Evolutionary conservation across 2,113 vertebrate genomes (phyloP).

Genomic region (Petrocephalus zakoni): DNA sequence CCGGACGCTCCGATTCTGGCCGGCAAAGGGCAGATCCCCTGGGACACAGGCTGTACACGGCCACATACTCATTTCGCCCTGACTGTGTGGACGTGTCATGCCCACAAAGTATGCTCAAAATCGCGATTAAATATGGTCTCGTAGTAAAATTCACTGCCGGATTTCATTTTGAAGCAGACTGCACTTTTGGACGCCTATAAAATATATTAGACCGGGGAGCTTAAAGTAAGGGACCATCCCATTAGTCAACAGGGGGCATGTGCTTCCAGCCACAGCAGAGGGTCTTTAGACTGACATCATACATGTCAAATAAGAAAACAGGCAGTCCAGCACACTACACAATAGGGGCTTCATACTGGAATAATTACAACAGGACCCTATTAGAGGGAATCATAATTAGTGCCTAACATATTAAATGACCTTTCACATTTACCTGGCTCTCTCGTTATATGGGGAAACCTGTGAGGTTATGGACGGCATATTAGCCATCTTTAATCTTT

Average conservation of each 20-base stretch:
- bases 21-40: background rate
- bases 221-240: slow-evolving; percentile 49
- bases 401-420: slow-evolving; percentile 83
- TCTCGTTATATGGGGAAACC: slow-evolving; percentile 67
- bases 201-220: slow-evolving; percentile 6
- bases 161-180: background rate
- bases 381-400: slow-evolving; percentile 80
- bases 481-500: slow-evolving; percentile 81
- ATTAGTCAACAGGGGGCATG: slow-evolving; percentile 72
- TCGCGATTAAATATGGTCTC: background rate
- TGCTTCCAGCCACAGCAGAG: slow-evolving; percentile 59
- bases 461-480: slow-evolving; percentile 73
- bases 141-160: background rate
- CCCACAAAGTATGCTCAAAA: background rate
- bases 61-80: background rate
- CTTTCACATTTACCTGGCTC: slow-evolving; percentile 82
- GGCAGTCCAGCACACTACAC: slow-evolving; percentile 66
- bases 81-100: background rate
- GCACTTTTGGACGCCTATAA: background rate
- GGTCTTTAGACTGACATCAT: slow-evolving; percentile 69
- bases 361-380: slow-evolving; percentile 80
- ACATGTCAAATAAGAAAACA: slow-evolving; percentile 64
- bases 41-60: background rate
- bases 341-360: slow-evolving; percentile 70
- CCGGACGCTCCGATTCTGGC: background rate